A percentile compares a stretch with the other conserved stretches of the same genome.
These are phyloP conservation scores for Melolontha melolontha DNA, from an alignment of 2,888 invertebrate genomes.

Conservation along the genomic window DNA sequence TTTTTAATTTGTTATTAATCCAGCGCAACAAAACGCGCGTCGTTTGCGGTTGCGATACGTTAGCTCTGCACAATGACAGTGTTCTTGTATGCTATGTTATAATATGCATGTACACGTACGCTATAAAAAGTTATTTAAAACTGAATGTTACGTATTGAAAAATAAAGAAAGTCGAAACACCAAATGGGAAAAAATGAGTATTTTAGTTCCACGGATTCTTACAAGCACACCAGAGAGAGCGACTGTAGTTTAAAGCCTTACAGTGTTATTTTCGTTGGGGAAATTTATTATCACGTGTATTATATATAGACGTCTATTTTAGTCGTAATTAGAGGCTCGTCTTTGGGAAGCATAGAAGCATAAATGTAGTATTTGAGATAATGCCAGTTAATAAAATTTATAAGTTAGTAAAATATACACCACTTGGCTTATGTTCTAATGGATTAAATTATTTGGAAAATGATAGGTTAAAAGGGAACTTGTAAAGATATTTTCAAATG, in stretches of 20 bases:
- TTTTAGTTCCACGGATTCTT: slow-evolving; percentile 4
- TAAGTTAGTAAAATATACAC: no score
- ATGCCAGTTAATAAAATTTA: no score
- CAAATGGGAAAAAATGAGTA: not conserved
- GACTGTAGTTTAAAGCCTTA: not conserved
- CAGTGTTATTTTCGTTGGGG: slow-evolving; percentile 15
- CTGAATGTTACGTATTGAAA: slow-evolving; percentile 7
- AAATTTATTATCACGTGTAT: slow-evolving; percentile 16
- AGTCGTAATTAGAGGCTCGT: slow-evolving; percentile 6
- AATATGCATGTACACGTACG: not conserved
- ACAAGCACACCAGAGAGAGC: slow-evolving; percentile 3
- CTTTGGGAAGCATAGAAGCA: not conserved
- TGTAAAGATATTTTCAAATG: no score
- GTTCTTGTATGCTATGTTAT: not conserved
- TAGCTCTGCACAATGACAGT: not conserved
- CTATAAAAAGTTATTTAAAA: not conserved
- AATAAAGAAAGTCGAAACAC: no score
- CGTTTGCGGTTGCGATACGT: slow-evolving; percentile 4
- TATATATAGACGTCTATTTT: slow-evolving; percentile 31
- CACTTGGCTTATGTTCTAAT: no score
- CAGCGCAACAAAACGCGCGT: slow-evolving; percentile 22
- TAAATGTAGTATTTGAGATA: not conserved
- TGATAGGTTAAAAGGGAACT: no score
- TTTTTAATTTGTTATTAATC: slow-evolving; percentile 23
- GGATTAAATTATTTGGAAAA: no score